phyloP scores from a whole-genome alignment of 1,140 invertebrate genomes.

The Heliothis virescens region DNA sequence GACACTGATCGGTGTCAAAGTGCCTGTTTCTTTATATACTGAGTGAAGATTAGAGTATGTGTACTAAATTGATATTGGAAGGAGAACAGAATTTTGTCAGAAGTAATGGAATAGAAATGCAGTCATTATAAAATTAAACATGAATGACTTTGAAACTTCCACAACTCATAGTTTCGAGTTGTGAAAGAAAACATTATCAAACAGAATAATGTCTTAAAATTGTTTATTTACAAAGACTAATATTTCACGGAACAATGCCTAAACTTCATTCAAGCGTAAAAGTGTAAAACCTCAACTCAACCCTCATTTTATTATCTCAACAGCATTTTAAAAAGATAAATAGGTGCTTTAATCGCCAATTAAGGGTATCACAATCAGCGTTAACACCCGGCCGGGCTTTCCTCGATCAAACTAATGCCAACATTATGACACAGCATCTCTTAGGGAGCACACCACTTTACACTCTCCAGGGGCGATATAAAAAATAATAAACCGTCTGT shows the following conservation, averaged over 20 bases:
- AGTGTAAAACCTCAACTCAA: not conserved
- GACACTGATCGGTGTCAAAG: not conserved
- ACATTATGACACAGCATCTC: slow-evolving; percentile 29
- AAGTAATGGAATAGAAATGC: too few relatives aligned
- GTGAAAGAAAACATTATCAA: not conserved
- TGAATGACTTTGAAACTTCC: too few relatives aligned
- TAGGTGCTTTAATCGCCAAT: slow-evolving; percentile 22
- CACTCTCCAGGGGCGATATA: slow-evolving; percentile 50
- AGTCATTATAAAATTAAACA: too few relatives aligned
- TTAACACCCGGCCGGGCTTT: slow-evolving; percentile 34
- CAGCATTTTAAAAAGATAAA: slow-evolving; percentile 29
- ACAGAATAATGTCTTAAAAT: not conserved
- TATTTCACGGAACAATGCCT: slow-evolving; percentile 1
- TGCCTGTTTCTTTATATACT: not conserved
- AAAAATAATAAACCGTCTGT: slow-evolving; percentile 63
- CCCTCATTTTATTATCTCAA: slow-evolving; percentile 27
- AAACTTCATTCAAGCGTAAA: slow-evolving; percentile 11
- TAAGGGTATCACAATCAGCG: slow-evolving; percentile 39
- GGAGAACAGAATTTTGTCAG: too few relatives aligned
- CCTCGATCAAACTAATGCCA: slow-evolving; percentile 34
- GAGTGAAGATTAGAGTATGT: not conserved
- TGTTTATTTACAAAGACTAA: not conserved
- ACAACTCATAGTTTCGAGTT: too few relatives aligned
- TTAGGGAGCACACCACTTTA: slow-evolving; percentile 11
- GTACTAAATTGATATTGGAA: not conserved